Evolutionary conservation across 2,888 invertebrate genomes (phyloP), one percentile per base, ranked within the genome.

Genomic region (Acleris sparsana): DNA sequence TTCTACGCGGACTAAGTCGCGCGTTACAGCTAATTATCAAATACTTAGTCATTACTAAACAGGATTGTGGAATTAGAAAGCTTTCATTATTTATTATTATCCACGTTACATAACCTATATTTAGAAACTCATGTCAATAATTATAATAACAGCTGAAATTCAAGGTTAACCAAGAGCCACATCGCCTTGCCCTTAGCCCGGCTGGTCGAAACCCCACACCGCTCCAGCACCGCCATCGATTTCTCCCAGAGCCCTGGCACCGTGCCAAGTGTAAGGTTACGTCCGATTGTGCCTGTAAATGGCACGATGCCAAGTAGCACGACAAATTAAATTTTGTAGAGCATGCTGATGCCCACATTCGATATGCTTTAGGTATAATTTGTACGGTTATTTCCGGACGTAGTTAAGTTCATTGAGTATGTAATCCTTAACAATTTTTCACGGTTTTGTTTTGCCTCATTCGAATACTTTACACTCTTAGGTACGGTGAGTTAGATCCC

Each of bases 291-390:
- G 60, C 44, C 55, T 44, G 49, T 9, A 60, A 52, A 29, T 64
- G 69, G 68, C 68, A 49, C 1, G n/a, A 39, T 33, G 68, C 68
- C 68, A 49, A 68, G 58, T 62, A 44, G 65, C 63, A 63, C 63
- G 53, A 59, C 62, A 53, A 11, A 46, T 48, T 55, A 53, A 55
- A 61, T 61, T 56, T 61, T 48, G 25, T 57, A 18, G 56, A 66
- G 62, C 57, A 55, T 61, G 44, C 59, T 59, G 48, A 59, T 53
- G 25, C 52, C 43, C 9, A 57, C 33, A 48, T 59, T 39, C 25
- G n/a, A 39, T 55, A 60, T 56, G 51, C 25, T 53, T 60, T 51
- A 39, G 57, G 44, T 43, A 55, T 46, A 60, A 20, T 49, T 48
- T 55, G 56, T 44, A 52, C 43, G 51, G 39, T 5, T 22, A 20